A percentile compares a stretch with the other conserved stretches of the same genome.
Evolutionary conservation across 1,140 invertebrate genomes (phyloP).

Genomic region (Brachionus rotundiformis): DNA sequence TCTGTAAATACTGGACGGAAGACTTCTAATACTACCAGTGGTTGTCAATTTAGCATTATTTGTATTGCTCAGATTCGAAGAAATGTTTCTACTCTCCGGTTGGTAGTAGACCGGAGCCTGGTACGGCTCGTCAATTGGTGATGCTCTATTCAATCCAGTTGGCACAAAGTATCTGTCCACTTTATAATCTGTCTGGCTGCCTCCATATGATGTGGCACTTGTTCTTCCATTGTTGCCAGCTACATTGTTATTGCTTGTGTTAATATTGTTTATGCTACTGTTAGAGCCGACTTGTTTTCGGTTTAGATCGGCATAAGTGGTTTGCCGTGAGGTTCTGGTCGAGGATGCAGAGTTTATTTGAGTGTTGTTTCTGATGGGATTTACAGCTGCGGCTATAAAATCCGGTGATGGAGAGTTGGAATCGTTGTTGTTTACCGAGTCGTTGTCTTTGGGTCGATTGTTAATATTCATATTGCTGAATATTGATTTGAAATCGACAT

Average conservation of each 20-base stretch:
- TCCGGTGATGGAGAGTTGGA: slow-evolving; percentile 44
- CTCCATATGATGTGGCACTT: slow-evolving; percentile 19
- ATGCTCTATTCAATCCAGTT: neutral
- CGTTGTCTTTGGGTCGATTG: slow-evolving; percentile 5
- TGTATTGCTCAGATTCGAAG: slow-evolving; percentile 23
- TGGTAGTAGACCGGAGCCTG: slow-evolving; percentile 46
- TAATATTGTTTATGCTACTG: slow-evolving; percentile 28
- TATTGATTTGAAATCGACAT: slow-evolving; percentile 50
- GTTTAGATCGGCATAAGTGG: slow-evolving; percentile 35
- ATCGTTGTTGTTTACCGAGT: neutral
- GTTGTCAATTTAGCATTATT: neutral
- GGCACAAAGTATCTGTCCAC: slow-evolving; percentile 34
- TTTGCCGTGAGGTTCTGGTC: slow-evolving; percentile 21
- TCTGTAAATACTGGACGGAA: slow-evolving; percentile 34
- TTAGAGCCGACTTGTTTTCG: slow-evolving; percentile 39
- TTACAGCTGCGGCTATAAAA: slow-evolving; percentile 41
- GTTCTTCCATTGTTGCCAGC: neutral
- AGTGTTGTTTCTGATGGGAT: slow-evolving; percentile 25
- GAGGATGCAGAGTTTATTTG: slow-evolving; percentile 35
- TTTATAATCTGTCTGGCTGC: slow-evolving; percentile 39
- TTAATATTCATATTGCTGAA: slow-evolving; percentile 29
- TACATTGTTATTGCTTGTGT: slow-evolving; percentile 8
- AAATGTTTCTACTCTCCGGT: slow-evolving; percentile 2
- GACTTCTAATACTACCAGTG: slow-evolving; percentile 14
- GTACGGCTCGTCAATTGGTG: slow-evolving; percentile 23